A percentile compares a stretch with the other conserved stretches of the same genome.
These are phyloP conservation scores for Tipula unca DNA, from an alignment of 2,888 invertebrate genomes.

Conservation along the genomic window DNA sequence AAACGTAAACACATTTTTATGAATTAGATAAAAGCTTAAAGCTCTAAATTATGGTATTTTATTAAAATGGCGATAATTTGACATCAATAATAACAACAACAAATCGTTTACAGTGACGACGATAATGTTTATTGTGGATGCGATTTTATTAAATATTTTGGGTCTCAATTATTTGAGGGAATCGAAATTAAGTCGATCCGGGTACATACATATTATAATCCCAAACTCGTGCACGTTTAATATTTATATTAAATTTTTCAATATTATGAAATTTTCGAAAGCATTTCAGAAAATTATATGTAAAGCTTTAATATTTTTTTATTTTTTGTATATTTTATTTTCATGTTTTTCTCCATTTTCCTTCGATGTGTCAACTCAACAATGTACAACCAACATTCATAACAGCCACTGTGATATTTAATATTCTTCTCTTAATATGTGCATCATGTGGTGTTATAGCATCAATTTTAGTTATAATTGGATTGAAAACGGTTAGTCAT, in stretches of 20 bases:
- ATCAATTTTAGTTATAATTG: conserved; percentile 56
- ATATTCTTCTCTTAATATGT: conserved; percentile 56
- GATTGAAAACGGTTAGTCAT: conserved; percentile 57
- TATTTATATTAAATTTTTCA: not conserved
- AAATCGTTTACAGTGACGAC: not conserved
- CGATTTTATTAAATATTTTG: not conserved
- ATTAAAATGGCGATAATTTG: not conserved
- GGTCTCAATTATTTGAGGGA: not conserved
- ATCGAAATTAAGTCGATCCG: no score
- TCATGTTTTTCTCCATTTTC: conserved; percentile 24
- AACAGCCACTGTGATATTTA: conserved; percentile 63
- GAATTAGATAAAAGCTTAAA: not conserved
- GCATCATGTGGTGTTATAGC: conserved; percentile 60
- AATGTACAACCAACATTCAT: not conserved
- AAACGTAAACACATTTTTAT: not conserved
- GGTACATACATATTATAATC: not conserved
- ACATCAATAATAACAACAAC: not conserved
- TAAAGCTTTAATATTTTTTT: not conserved
- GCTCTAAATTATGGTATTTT: not conserved
- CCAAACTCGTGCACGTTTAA: not conserved
- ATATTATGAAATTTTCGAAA: not conserved
- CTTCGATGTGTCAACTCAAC: not conserved
- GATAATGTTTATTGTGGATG: not conserved
- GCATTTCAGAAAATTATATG: not conserved
- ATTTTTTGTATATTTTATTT: not conserved